Evolutionary conservation across 1,140 invertebrate genomes (phyloP), one percentile per base, ranked within the genome.

Genomic region (Orchestia grillus): DNA sequence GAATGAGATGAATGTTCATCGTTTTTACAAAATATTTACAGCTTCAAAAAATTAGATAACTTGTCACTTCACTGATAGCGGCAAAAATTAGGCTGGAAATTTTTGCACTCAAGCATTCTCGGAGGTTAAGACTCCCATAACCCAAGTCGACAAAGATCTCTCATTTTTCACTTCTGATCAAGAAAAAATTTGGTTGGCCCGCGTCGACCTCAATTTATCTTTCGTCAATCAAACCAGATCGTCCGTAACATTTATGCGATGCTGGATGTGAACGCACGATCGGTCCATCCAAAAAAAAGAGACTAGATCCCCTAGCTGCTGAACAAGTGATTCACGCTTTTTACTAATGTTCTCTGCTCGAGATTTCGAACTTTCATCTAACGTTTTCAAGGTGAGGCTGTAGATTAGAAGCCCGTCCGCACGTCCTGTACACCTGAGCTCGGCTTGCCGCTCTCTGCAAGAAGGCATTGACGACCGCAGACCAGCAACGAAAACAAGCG

Each of bases 401-500:
- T 19, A 77, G 62, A 77, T 90, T 90, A 90, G 88, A 42, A 44
- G 41, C 88, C 88, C 88, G 88, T 90, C 41, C 88, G n/a, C 41
- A 90, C 88, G 88, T 44, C 88, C 88, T 40, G 41, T 41, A 42
- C 15, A 23, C 4, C 42, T 23, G 15, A 44, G 43, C 88, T 90
- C 43, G 41, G 62, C 36, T 77, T 77, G 62, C 15, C 62, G 62
- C 62, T 91, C 28, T 91, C 88, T 43, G 92, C 92, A 47, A 94
- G 92, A 94, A 94, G 92, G 40, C 92, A 44, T 45, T n/a, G 44
- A 44, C 88, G 44, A 91, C 88, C 92, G 44, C 92, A 45, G 36
- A 47, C 19, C 92, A 45, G 36, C 92, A 94, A 94, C 92, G 92
- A 94, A 94, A 94, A 94, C 92, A 94, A 94, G 92, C 40, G 92